A percentile compares a stretch with the other conserved stretches of the same genome.
These are phyloP conservation scores for Peromyscus nudipes DNA, from an alignment of 2,797 vertebrate species.

Conservation along the genomic window DNA sequence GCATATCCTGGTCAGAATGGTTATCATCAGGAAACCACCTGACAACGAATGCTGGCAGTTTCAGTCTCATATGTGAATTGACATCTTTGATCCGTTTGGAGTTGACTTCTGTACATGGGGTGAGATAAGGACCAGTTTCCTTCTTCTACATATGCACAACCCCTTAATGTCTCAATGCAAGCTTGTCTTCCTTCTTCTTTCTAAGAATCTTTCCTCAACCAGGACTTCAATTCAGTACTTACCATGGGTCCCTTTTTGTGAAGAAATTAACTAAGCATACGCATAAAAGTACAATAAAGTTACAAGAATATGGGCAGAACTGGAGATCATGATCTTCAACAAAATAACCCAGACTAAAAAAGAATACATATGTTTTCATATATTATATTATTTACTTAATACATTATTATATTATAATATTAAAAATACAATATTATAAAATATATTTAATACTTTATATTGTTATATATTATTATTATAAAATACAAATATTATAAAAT, in stretches of 20 bases:
- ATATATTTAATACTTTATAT: too few species aligned
- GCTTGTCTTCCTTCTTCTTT: conserved; percentile 51
- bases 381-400: not conserved
- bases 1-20: not conserved
- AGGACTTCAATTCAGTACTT: conserved; percentile 13
- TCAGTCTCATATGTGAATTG: not conserved
- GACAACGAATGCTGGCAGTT: not conserved
- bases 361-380: not conserved
- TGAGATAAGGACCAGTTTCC: not conserved
- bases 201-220: conserved; percentile 5
- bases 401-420: too few species aligned
- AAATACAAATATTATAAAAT: not conserved
- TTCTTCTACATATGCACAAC: not conserved
- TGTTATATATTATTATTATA: too few species aligned
- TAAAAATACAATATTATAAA: too few species aligned
- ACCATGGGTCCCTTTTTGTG: not conserved
- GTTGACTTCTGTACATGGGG: not conserved
- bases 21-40: not conserved
- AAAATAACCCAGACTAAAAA: not conserved
- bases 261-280: not conserved
- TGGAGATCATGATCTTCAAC: not conserved
- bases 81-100: not conserved
- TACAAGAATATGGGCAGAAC: not conserved
- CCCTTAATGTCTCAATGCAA: not conserved
- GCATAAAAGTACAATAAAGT: not conserved